Percentiles rank a stretch among this genome's conserved stretches.
Evolutionary conservation across 2,113 vertebrate genomes (phyloP).

Genomic region (Galemys pyrenaicus): DNA sequence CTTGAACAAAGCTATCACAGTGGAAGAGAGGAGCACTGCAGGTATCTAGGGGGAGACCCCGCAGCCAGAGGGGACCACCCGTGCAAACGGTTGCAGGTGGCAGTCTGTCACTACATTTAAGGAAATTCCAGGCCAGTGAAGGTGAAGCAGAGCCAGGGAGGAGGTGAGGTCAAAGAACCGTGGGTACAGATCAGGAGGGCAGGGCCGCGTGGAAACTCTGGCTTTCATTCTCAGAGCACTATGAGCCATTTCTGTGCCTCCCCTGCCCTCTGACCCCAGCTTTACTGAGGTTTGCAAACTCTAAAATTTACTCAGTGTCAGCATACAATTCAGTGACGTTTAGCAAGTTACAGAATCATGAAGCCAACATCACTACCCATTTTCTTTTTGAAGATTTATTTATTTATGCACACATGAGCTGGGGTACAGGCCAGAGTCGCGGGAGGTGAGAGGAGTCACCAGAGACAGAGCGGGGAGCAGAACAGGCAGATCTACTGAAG

Average conservation of each 20-base stretch:
- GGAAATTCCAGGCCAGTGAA: background rate
- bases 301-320: constrained; percentile 50
- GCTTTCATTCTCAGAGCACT: constrained; percentile 33
- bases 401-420: no score
- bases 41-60: background rate
- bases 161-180: background rate
- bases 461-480: no score
- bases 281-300: constrained; percentile 51
- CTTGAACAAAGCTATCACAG: constrained; percentile 6
- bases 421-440: no score
- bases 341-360: constrained; percentile 39
- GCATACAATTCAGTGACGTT: background rate
- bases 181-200: background rate
- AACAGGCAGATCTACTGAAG: no score
- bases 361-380: background rate
- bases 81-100: background rate
- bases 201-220: background rate
- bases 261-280: no score
- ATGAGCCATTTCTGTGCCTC: background rate
- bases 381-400: background rate
- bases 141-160: background rate
- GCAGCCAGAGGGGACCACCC: background rate
- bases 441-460: no score
- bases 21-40: background rate
- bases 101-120: background rate